phyloP scores from a whole-genome alignment of 2,113 vertebrate species.

The Tragelaphus strepsiceros region DNA sequence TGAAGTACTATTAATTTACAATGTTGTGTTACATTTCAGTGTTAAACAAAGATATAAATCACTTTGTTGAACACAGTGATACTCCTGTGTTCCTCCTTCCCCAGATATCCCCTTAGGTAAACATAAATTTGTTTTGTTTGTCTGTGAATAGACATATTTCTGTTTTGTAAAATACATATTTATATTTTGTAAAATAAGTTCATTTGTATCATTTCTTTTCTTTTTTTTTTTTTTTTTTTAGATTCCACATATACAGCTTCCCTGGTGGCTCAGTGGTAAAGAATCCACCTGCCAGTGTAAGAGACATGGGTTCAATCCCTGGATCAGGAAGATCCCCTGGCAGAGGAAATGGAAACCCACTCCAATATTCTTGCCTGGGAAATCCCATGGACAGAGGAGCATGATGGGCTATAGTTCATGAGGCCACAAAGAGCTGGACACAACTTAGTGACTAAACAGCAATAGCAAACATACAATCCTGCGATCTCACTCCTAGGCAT shows the following conservation, averaged over 20 bases:
- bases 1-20: not conserved
- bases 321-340: not conserved
- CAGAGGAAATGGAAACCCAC: not conserved
- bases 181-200: not conserved
- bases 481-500: not conserved
- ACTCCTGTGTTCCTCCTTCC: not conserved
- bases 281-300: not conserved
- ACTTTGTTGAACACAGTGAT: too few species aligned
- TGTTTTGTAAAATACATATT: not conserved
- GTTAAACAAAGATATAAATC: not conserved
- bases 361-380: not conserved
- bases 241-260: not conserved
- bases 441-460: not conserved
- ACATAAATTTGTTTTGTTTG: not conserved
- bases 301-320: not conserved
- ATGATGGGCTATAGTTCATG: not conserved
- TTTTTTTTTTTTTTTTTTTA: not conserved
- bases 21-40: not conserved
- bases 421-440: not conserved
- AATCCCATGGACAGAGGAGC: not conserved
- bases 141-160: not conserved
- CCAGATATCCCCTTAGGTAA: not conserved
- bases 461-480: not conserved
- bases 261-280: not conserved
- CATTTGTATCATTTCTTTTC: not conserved